Evolutionary conservation across 2,797 vertebrate genomes (phyloP), one percentile per base, ranked within the genome.

Genomic region (Octomys mimax): DNA sequence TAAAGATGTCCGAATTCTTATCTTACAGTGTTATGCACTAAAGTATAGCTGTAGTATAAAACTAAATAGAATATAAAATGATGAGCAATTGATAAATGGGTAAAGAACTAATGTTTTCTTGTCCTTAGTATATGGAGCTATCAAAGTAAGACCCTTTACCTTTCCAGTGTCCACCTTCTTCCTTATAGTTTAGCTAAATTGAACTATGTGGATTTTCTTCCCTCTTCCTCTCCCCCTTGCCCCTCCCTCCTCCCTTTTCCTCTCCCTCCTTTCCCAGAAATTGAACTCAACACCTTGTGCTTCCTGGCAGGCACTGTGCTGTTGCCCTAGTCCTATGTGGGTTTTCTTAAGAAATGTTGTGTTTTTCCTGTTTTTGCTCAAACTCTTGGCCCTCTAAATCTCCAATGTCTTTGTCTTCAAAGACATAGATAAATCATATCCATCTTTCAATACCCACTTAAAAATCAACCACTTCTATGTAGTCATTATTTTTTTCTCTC

Each of bases 131-230:
- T 95, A 87, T 80, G 42, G 52, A 52, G 28, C 46, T 91, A 85
- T 22, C 12, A 85, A 57, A 90, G 49, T 92, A 88, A 94, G 83
- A 61, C 16, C 18, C 26, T 80, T 95, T 90, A 71, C 6, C n/a
- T 89, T 93, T 96, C 7, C 7, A 71, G 5, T 93, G 81, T 92
- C 54, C n/a, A 87, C 9, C 26, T 36, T 94, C 12, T n/a, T 52
- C 75, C 96, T 92, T 94, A 7, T 90, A 86, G 87, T 96, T 97
- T 79, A 94, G 26, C 82, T 82, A 90, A 90, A 88, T 33, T 57
- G 54, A 97, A 81, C 54, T 91, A 6, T 80, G 36, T 87, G 7
- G 5, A 24, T 24, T 61, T 24, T 61, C 21, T 61, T 61, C 18
- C 57, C 57, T 21, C 57, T 14, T 14, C 19, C 57, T 21, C 21